Evolutionary conservation across 2,888 invertebrate species (phyloP).

Genomic region (Parnassius apollo): DNA sequence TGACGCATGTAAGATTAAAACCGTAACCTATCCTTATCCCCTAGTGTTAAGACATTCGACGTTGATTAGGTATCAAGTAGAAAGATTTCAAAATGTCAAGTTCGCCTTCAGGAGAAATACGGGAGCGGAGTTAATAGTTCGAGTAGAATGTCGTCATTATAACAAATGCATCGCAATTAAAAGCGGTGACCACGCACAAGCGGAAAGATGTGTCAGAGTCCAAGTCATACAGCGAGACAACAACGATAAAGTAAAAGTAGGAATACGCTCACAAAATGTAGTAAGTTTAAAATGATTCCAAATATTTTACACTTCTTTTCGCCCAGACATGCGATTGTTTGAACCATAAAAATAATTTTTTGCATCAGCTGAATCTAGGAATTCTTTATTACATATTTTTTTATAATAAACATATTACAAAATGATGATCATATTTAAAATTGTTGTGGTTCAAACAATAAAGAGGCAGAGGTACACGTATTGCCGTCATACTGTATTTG

Average conservation of each 20-base stretch:
- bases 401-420: neutral
- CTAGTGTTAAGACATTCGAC: neutral
- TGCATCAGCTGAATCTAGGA: neutral
- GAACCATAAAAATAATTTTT: conserved; percentile 49
- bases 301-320: conserved; percentile 71
- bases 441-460: conserved; percentile 58
- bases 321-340: conserved; percentile 76
- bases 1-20: neutral
- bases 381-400: no score
- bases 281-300: conserved; percentile 40
- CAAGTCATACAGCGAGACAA: conserved; percentile 65
- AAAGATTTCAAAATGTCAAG: neutral
- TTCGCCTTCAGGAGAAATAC: conserved; percentile 1
- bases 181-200: conserved; percentile 80
- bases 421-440: neutral
- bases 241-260: conserved; percentile 56
- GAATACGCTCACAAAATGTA: conserved; percentile 66
- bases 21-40: neutral
- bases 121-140: conserved; percentile 2
- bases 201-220: conserved; percentile 76
- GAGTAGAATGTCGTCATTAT: conserved; percentile 21
- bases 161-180: conserved; percentile 51
- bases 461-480: conserved; percentile 54
- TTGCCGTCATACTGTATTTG: conserved; percentile 29
- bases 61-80: neutral